These are phyloP conservation scores for Petrocephalus schoutedeni DNA, from an alignment of 2,797 vertebrate species.

Conservation along the genomic window DNA sequence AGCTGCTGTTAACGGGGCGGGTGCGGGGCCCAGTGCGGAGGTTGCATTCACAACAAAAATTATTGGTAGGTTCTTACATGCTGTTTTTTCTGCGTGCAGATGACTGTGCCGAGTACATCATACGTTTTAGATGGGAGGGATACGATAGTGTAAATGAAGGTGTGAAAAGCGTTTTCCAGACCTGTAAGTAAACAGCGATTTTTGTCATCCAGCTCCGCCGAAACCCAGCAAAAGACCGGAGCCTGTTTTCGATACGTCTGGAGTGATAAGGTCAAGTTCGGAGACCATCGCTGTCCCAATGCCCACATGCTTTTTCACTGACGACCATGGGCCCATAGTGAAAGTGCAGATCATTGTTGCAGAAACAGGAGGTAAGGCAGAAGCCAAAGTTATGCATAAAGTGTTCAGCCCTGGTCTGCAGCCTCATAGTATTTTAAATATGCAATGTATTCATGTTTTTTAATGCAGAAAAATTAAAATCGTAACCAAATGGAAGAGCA, in stretches of 20 bases:
- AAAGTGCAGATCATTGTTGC: slow-evolving; percentile 89
- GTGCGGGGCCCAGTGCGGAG: slow-evolving; percentile 79
- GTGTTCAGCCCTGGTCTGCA: neutral
- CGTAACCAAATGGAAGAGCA: neutral
- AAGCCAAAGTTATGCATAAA: neutral
- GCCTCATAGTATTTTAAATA: neutral
- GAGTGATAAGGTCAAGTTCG: slow-evolving; percentile 74
- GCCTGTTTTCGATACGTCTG: slow-evolving; percentile 68
- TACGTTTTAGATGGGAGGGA: neutral
- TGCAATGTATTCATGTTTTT: neutral
- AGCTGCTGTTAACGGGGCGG: slow-evolving; percentile 85
- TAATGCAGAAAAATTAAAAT: neutral
- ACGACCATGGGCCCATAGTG: slow-evolving; percentile 85
- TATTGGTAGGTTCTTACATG: slow-evolving; percentile 65
- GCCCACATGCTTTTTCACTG: slow-evolving; percentile 91
- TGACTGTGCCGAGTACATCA: neutral
- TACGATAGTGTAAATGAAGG: neutral
- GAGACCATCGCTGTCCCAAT: slow-evolving; percentile 84
- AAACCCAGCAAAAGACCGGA: slow-evolving; percentile 75
- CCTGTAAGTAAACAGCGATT: neutral
- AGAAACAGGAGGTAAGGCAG: slow-evolving; percentile 81
- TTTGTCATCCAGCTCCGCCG: slow-evolving; percentile 69
- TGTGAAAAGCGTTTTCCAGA: neutral
- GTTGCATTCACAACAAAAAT: slow-evolving; percentile 85
- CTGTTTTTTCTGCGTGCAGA: neutral